Evolutionary conservation across 2,888 invertebrate genomes (phyloP).

Genomic region (Caenorhabditis sinica): DNA sequence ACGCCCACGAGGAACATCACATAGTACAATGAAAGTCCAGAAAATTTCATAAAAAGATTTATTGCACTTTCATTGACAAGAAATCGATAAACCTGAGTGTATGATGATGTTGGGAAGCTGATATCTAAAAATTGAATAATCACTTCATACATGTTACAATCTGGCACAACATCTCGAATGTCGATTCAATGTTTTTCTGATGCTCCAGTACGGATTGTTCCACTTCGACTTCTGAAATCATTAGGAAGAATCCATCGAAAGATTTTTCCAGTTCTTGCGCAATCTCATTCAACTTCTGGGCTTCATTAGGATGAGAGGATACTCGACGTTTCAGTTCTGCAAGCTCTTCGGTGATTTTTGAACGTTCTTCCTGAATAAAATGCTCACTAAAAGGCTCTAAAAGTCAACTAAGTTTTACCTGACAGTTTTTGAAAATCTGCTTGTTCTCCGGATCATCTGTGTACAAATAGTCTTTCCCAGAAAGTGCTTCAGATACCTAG

Average conservation of each 20-base stretch:
- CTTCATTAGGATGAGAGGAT: neutral
- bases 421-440: neutral
- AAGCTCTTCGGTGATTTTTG: neutral
- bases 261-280: neutral
- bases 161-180: neutral
- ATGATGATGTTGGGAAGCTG: neutral
- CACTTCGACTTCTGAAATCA: conserved; percentile 16
- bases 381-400: neutral
- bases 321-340: neutral
- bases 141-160: neutral
- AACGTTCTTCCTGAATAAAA: neutral
- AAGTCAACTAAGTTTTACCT: neutral
- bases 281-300: neutral
- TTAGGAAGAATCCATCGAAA: conserved; percentile 5
- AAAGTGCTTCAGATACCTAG: neutral
- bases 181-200: neutral
- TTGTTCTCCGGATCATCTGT: conserved; percentile 9
- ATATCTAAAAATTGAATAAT: neutral
- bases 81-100: neutral
- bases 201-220: neutral
- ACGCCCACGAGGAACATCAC: no score
- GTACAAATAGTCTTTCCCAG: neutral
- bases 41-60: no score
- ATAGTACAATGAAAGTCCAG: no score
- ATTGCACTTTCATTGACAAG: no score